Conservation (phyloP, 1,140 invertebrate species). For the Cotesia typhae region DNA sequence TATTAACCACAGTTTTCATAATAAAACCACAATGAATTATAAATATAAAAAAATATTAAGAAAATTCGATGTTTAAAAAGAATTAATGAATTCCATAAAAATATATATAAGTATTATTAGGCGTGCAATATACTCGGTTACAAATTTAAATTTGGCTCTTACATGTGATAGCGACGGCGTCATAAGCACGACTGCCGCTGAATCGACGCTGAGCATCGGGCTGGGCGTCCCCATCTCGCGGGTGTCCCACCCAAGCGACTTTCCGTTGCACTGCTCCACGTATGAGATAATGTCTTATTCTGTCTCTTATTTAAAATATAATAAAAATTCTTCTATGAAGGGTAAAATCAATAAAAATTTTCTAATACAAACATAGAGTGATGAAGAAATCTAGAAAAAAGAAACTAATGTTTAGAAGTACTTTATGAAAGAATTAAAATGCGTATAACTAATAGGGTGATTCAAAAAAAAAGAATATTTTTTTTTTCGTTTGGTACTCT, state of each 20-base stretch:
- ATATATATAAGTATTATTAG: constrained; percentile 1
- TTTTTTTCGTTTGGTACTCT: no score
- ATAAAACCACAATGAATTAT: neutral
- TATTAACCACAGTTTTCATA: no score
- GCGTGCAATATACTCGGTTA: constrained; percentile 10
- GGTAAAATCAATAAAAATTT: no score
- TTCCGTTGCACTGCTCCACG: constrained; percentile 12
- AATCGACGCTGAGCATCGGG: constrained; percentile 21
- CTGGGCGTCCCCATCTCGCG: constrained; percentile 37
- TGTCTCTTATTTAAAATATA: neutral
- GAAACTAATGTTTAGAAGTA: no score
- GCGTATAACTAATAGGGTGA: neutral
- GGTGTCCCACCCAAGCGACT: constrained; percentile 30
- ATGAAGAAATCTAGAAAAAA: no score
- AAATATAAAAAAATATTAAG: constrained; percentile 15
- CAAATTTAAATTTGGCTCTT: constrained; percentile 37
- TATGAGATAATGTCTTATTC: neutral
- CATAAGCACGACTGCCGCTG: constrained; percentile 32
- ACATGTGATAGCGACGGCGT: constrained; percentile 35
- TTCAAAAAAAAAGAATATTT: no score
- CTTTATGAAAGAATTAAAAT: neutral
- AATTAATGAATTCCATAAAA: neutral
- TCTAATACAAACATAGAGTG: no score
- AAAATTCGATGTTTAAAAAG: no score
- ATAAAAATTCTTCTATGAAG: no score